Conservation (phyloP, 2,797 vertebrate genomes). For the Rhynchotus rufescens region DNA sequence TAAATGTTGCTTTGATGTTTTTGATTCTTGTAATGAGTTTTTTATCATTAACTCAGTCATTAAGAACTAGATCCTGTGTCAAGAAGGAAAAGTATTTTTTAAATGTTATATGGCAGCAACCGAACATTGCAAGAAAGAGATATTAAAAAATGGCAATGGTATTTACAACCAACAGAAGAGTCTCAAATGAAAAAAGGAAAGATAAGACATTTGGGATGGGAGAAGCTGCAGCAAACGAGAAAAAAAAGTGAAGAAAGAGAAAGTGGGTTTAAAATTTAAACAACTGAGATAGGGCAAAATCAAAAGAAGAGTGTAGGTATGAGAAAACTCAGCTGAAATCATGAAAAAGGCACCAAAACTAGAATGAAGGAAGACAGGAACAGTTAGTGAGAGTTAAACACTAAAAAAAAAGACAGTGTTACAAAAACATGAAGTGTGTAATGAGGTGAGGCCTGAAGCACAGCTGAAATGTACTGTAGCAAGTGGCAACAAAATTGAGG, state of each 20-base stretch:
- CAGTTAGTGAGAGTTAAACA: background rate
- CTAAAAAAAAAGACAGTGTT: background rate
- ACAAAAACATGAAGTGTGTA: background rate
- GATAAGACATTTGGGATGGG: background rate
- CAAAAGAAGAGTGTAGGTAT: background rate
- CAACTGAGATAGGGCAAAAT: background rate
- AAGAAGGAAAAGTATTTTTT: background rate
- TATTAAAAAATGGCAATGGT: background rate
- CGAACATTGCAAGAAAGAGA: background rate
- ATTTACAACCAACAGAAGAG: background rate
- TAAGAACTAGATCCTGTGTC: background rate
- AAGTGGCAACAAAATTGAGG: background rate
- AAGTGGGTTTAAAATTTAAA: background rate
- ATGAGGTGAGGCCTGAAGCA: background rate
- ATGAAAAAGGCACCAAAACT: background rate
- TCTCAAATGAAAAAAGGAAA: background rate
- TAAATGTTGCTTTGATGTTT: accelerated
- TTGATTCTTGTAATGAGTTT: background rate
- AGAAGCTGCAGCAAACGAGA: background rate
- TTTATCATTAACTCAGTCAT: background rate
- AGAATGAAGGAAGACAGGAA: background rate
- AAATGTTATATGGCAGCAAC: background rate
- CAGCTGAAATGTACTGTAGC: background rate
- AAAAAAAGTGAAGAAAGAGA: background rate
- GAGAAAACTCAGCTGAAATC: background rate